Conservation (phyloP, 1,140 invertebrate species). For the Scaptomyza montana region DNA sequence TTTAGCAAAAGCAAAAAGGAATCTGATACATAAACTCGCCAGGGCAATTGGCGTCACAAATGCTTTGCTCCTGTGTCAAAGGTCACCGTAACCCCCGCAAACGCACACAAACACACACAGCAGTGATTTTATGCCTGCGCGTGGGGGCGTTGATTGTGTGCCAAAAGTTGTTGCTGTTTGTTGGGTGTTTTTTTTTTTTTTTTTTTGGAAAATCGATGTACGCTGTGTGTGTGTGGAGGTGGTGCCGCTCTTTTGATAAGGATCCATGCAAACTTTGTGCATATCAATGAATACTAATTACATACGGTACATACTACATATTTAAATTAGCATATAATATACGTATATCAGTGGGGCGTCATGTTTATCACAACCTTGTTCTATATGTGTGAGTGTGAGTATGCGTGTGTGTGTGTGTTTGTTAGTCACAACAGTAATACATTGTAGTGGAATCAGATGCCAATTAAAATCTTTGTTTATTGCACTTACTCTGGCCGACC, state of each 20-base stretch:
- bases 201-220: slow-evolving; percentile 45
- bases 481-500: slow-evolving; percentile 74
- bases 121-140: slow-evolving; percentile 12
- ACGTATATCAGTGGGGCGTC: slow-evolving; percentile 30
- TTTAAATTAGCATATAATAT: slow-evolving; percentile 8
- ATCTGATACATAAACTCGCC: slow-evolving; percentile 8
- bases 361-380: slow-evolving; percentile 45
- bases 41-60: slow-evolving; percentile 5
- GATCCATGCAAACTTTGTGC: slow-evolving; percentile 40
- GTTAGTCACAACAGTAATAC: slow-evolving; percentile 42
- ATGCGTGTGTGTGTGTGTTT: slow-evolving; percentile 10
- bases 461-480: slow-evolving; percentile 28
- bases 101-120: background rate
- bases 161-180: slow-evolving; percentile 1
- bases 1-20: slow-evolving; percentile 1
- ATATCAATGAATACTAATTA: slow-evolving; percentile 1
- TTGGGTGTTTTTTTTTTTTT: background rate
- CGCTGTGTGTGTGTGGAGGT: background rate
- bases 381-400: background rate
- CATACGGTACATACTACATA: slow-evolving; percentile 1
- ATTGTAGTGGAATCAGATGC: slow-evolving; percentile 1
- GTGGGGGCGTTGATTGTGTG: slow-evolving; percentile 8
- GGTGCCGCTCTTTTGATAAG: slow-evolving; percentile 38
- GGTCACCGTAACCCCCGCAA: slow-evolving; percentile 28
- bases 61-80: slow-evolving; percentile 37